Evolutionary conservation across 2,113 vertebrate species (phyloP), one percentile per base, ranked within the genome.

Genomic region (Irena cyanogastra): DNA sequence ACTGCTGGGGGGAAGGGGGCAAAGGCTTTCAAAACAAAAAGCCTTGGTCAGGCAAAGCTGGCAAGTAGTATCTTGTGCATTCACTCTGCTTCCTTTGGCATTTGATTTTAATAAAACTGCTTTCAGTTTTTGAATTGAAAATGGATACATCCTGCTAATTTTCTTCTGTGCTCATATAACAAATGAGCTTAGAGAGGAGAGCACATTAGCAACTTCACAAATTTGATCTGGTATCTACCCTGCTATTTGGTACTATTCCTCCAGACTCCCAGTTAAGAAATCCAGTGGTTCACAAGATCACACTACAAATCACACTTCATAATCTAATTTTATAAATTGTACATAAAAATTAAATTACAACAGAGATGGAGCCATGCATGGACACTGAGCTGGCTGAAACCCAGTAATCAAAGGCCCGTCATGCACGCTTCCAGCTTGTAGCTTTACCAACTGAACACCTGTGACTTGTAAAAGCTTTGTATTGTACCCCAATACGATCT

Each of bases 131-230:
- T 79, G 1, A 87, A 45, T 8, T 47, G 17, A 68, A 53, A 83
- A 74, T 5, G 28, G 33, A 65, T 3, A 3, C 2, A 31, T 3
- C 63, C 45, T 18, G n/a, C n/a, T 15, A 17, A 6, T 0, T 28
- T 42, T 70, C 44, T 68, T 31, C 53, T 68, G 16, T 56, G 56
- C 31, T 76, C 3, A 0, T 8, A 0, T 9, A 84, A 39, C 18
- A 78, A 74, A 39, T 3, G 39, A 89, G 10, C 19, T 84, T 44
- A 14, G 23, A 49, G 24, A 69, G 2, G 14, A 31, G 11, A 77
- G 27, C 22, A 30, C 9, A 16, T 37, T 6, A 53, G 37, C 14
- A 50, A 79, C 20, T 49, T 44, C 12, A 10, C 30, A 65, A 15
- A 61, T 54, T 0, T 9, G 10, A 65, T 31, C 37, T 2, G 11